Evolutionary conservation across 2,113 vertebrate species (phyloP), one percentile per base, ranked within the genome.

Genomic region (Thalassoma bifasciatum): DNA sequence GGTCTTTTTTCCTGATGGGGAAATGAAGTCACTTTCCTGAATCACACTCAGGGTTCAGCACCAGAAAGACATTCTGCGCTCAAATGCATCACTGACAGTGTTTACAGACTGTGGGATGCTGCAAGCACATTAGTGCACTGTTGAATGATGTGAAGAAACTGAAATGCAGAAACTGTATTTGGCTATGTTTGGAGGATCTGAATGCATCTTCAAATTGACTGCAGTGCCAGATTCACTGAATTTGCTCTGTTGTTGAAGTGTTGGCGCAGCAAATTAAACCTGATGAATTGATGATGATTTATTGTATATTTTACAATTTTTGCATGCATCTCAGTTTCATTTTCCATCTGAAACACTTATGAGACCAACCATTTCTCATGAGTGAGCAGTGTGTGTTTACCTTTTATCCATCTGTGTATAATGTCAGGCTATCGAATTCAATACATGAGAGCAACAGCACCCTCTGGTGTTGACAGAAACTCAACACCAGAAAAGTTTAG

Each of bases 391-490:
- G 36, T 34, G 16, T 46, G 44, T 10, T 22, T 67, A 24, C 53
- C 10, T 21, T 42, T 22, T 46, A 24, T 40, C 12, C 60, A 17
- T 5, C 30, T 30, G 30, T 30, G 6, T 3, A 6, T 3, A 30
- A 4, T 3, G 6, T n/a, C 12, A 22, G 5, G 13, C 11, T 75
- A 2, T 59, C 49, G 10, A 11, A 58, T 21, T 3, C 17, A 26
- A 21, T 37, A 59, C 68, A 42, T 23, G 47, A 77, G 82, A 64
- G 6, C 70, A 46, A 82, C 84, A 88, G 84, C 84, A 44, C 23
- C 89, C 87, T 82, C 86, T 88, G 70, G 59, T 91, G 89, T 75
- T 57, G 54, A 50, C 42, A 62, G 16, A n/a, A 50, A 56, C 16
- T 40, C 44, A 17, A 17, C 44, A 46, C 1, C 7, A 46, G 7